Conservation (phyloP, 1,140 invertebrate genomes). For the Mactra quadrangularis region DNA sequence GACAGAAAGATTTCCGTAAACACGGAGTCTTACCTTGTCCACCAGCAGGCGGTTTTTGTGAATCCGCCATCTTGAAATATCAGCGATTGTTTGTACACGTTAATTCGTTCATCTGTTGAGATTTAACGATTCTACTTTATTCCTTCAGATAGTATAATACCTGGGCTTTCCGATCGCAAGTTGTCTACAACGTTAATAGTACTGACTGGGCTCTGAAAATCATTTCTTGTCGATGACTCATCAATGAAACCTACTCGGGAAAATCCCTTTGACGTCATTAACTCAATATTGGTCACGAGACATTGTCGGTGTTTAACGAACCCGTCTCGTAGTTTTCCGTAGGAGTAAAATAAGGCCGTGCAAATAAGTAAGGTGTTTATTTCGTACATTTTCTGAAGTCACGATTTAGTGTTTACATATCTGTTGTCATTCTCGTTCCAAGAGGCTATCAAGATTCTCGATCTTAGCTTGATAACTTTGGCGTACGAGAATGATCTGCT, state of each 20-base stretch:
- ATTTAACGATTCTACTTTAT: slow-evolving; percentile 62
- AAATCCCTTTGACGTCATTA: slow-evolving; percentile 82
- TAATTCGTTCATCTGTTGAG: slow-evolving; percentile 68
- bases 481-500: too few relatives aligned
- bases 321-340: not conserved
- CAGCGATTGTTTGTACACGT: slow-evolving; percentile 70
- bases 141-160: slow-evolving; percentile 53
- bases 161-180: slow-evolving; percentile 68
- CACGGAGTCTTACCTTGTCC: slow-evolving; percentile 49
- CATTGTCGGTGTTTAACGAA: not conserved
- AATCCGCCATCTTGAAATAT: slow-evolving; percentile 82
- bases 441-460: too few relatives aligned
- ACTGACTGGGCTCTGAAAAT: slow-evolving; percentile 75
- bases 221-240: slow-evolving; percentile 82
- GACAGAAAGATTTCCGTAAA: slow-evolving; percentile 60
- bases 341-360: not conserved
- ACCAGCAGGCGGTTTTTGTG: slow-evolving; percentile 69
- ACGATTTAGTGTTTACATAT: not conserved
- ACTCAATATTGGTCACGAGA: slow-evolving; percentile 50
- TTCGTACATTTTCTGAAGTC: not conserved
- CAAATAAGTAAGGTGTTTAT: not conserved
- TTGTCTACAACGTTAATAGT: slow-evolving; percentile 71
- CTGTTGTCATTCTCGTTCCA: too few relatives aligned
- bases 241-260: slow-evolving; percentile 80
- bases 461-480: too few relatives aligned